These are phyloP conservation scores for Daubentonia madagascariensis DNA, from an alignment of 2,113 vertebrate genomes.

Conservation along the genomic window DNA sequence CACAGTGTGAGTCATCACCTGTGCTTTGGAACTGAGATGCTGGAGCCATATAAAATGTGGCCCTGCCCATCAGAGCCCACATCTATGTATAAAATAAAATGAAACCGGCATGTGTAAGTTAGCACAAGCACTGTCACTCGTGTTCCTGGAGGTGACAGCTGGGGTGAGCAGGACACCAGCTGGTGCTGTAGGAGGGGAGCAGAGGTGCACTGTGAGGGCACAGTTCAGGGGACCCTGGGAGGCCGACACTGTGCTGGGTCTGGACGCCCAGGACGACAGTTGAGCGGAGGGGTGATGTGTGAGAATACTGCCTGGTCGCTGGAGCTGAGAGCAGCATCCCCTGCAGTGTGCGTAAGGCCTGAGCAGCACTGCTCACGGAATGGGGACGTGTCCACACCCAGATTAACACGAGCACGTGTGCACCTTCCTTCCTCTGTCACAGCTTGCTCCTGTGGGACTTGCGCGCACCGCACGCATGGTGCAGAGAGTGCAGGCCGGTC, in stretches of 20 bases:
- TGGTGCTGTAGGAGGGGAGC: background rate
- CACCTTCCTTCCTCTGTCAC: background rate
- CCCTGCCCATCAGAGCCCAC: background rate
- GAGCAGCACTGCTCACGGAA: background rate
- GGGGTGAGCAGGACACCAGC: background rate
- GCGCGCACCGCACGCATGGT: rapidly evolving
- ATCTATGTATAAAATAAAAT: background rate
- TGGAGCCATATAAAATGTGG: background rate
- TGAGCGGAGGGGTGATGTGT: background rate
- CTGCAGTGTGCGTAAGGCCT: background rate
- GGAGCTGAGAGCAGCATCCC: too few relatives aligned
- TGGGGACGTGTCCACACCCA: background rate
- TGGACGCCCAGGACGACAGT: background rate
- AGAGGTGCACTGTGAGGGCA: background rate
- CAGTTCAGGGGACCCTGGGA: background rate
- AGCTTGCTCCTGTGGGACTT: background rate
- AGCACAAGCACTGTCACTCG: background rate
- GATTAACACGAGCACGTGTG: rapidly evolving
- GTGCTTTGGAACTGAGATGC: background rate
- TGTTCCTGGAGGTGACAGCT: background rate
- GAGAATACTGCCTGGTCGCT: too few relatives aligned
- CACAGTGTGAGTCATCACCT: background rate
- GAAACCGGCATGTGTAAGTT: background rate
- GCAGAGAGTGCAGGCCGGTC: background rate
- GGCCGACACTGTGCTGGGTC: background rate